A percentile compares a stretch with the other conserved stretches of the same genome.
phyloP scores from a whole-genome alignment of 2,888 invertebrate genomes.

The Ophion ellenae region DNA sequence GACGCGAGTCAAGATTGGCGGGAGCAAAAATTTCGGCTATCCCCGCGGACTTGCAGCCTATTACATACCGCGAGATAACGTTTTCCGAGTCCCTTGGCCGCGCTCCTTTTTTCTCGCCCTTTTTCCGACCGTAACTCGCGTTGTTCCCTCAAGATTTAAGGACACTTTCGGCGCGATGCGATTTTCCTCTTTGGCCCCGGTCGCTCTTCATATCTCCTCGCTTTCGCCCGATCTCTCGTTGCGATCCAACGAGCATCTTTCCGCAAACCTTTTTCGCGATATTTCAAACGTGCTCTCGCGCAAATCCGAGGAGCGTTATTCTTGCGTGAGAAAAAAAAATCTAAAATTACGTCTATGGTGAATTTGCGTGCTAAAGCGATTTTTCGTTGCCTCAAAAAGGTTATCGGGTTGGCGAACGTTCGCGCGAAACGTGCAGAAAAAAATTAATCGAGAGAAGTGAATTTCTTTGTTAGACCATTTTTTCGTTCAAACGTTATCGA shows the following conservation, averaged over 20 bases:
- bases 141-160: conserved; percentile 59
- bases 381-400: conserved; percentile 1
- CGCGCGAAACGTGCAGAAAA: not conserved
- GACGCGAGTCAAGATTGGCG: not conserved
- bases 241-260: conserved; percentile 46
- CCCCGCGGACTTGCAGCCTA: conserved; percentile 41
- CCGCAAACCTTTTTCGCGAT: conserved; percentile 29
- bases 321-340: conserved; percentile 1
- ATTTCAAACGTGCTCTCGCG: conserved; percentile 36
- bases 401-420: conserved; percentile 1
- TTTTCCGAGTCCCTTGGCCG: conserved; percentile 15
- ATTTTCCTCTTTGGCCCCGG: conserved; percentile 32
- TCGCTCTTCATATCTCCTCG: conserved; percentile 45
- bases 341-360: conserved; percentile 6
- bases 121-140: conserved; percentile 31
- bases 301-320: conserved; percentile 29
- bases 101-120: conserved; percentile 16
- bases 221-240: conserved; percentile 27
- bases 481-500: conserved; percentile 40
- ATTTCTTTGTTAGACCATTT: conserved; percentile 29
- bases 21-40: conserved; percentile 51
- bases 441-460: conserved; percentile 10
- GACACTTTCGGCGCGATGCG: conserved; percentile 50
- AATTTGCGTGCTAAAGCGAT: conserved; percentile 19
- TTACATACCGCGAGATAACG: conserved; percentile 54